Evolutionary conservation across 2,888 invertebrate species (phyloP).

Genomic region (Cotesia congregata): DNA sequence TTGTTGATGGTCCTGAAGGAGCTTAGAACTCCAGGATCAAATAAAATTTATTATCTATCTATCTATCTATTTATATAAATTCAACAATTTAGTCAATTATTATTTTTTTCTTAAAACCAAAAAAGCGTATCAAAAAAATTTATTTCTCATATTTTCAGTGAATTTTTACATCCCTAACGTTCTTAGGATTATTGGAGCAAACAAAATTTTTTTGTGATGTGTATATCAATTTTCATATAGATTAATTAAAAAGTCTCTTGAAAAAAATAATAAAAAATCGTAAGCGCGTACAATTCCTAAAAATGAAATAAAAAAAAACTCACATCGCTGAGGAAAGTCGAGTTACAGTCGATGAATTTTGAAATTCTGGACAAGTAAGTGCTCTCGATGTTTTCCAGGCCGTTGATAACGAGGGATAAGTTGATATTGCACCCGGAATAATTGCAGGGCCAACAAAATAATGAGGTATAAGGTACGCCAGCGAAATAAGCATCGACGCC

Average conservation of each 20-base stretch:
- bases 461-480: constrained; percentile 49
- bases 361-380: constrained; percentile 58
- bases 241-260: background rate
- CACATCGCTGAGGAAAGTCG: constrained; percentile 48
- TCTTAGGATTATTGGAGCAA: too few species aligned
- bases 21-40: too few species aligned
- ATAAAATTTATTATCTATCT: too few species aligned
- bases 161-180: too few species aligned
- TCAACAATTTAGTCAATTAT: too few species aligned
- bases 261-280: background rate
- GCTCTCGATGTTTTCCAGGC: constrained; percentile 58
- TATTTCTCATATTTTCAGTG: too few species aligned
- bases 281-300: background rate
- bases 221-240: too few species aligned
- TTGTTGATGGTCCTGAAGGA: too few species aligned
- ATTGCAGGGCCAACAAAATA: constrained; percentile 59
- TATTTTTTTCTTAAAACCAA: too few species aligned
- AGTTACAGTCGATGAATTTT: constrained; percentile 55
- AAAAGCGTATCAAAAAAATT: too few species aligned
- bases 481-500: constrained; percentile 2
- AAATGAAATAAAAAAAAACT: constrained; percentile 17
- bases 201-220: too few species aligned
- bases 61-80: too few species aligned
- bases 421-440: constrained; percentile 54
- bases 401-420: constrained; percentile 57